phyloP scores from a whole-genome alignment of 2,113 vertebrate genomes.

The Hemiprocne comata region DNA sequence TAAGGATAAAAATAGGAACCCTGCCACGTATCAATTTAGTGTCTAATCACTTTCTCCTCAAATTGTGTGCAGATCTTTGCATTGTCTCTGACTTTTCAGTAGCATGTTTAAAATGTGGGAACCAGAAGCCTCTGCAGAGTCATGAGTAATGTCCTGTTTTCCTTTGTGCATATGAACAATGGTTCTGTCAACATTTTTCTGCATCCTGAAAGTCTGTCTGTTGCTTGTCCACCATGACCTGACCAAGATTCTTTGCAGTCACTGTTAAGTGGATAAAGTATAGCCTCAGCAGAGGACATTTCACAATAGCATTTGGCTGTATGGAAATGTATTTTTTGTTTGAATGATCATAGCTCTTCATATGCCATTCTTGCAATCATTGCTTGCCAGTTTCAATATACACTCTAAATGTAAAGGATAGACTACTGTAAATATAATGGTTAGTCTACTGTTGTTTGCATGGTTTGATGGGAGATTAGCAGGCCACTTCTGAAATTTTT shows the following conservation, averaged over 20 bases:
- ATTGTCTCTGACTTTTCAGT: neutral
- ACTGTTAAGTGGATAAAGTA: neutral
- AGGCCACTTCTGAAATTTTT: neutral
- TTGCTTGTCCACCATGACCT: neutral
- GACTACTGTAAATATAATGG: neutral
- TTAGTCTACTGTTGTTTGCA: neutral
- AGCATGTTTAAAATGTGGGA: neutral
- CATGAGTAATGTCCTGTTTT: neutral
- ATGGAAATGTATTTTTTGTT: neutral
- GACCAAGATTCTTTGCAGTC: neutral
- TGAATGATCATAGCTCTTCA: neutral
- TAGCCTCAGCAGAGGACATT: neutral
- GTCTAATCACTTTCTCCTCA: neutral
- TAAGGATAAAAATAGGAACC: neutral
- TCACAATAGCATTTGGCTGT: neutral
- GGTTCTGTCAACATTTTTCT: neutral
- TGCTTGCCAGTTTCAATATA: neutral
- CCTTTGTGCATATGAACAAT: neutral
- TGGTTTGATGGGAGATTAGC: neutral
- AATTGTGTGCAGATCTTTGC: neutral
- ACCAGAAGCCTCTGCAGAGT: neutral
- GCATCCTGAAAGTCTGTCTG: neutral
- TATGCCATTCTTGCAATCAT: neutral
- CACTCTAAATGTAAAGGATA: neutral
- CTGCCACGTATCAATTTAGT: neutral